Percentiles rank a stretch among this genome's conserved stretches.
These are phyloP conservation scores for Dryoscopus gambensis DNA, from an alignment of 2,113 vertebrate species.

Conservation along the genomic window DNA sequence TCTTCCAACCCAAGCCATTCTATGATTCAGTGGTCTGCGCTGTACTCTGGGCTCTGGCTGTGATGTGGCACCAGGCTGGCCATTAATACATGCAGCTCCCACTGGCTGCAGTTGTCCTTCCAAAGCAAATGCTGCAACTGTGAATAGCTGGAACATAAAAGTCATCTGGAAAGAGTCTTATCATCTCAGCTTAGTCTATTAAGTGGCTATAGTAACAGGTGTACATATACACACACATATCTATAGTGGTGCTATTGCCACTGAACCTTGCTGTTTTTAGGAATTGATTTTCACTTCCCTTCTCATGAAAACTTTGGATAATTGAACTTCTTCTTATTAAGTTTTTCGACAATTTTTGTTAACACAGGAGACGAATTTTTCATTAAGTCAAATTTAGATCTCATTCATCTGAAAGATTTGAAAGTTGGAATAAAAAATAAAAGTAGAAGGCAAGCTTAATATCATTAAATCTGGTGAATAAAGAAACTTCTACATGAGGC, in stretches of 20 bases:
- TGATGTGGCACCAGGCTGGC: background rate
- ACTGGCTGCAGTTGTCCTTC: background rate
- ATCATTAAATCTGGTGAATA: background rate
- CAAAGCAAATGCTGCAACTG: background rate
- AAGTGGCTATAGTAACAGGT: background rate
- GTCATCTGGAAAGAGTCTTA: background rate
- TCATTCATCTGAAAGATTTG: background rate
- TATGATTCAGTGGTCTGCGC: background rate
- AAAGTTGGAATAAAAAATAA: background rate
- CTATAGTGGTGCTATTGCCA: background rate
- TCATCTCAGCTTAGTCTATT: background rate
- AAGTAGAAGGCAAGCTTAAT: background rate
- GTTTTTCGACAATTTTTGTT: background rate
- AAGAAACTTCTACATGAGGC: background rate
- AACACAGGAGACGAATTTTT: background rate
- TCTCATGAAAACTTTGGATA: background rate
- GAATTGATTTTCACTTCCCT: background rate
- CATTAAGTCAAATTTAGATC: background rate
- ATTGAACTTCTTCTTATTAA: background rate
- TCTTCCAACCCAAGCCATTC: background rate
- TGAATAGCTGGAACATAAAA: background rate
- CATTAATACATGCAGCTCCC: background rate
- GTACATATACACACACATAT: accelerated
- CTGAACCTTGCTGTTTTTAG: background rate
- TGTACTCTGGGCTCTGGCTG: background rate